Evolutionary conservation across 1,140 invertebrate species (phyloP), one percentile per base, ranked within the genome.

Genomic region (Caenorhabditis inopinata): DNA sequence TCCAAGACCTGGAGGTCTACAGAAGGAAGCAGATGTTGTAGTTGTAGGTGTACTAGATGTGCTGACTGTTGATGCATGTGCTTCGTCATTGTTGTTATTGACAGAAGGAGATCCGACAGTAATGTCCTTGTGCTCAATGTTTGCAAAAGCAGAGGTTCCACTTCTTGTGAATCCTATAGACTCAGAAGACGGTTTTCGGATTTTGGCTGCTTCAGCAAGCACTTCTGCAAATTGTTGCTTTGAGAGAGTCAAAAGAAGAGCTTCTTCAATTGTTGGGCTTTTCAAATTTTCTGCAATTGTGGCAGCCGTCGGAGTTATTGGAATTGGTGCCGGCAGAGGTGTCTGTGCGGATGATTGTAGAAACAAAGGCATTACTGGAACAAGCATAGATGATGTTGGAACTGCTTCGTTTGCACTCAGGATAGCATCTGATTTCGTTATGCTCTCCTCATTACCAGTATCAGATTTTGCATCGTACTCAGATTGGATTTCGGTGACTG

Each of bases 1-100:
- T 48, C 78, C 78, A 21, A 79, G 73, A 29, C 78, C 78, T 7
- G 78, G 78, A 12, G 78, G 78, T 16, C 78, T 58, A 25, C 62
- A 74, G 62, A 79, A 79, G 2, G 78, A 79, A 27, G 58, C 58
- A 21, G 58, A 68, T 42, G 58, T 68, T 42, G 58, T 68, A 2
- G 58, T 68, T 18, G 58, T 68, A n/a, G 58, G 58, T 9, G 58
- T 68, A 27, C 48, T 79, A 23, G 32, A 2, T 18, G 9, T 29
- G 18, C 21, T 47, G 27, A 49, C 18, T 29, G 49, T 32, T 3
- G 49, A 27, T 6, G 27, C 53, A 62, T 32, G n/a, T 47, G 76
- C 32, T 35, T 53, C 53, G 5, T 58, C 49, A 78, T 76, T 76
- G 48, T 76, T 51, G 27, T 76, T 51, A 14, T 23, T 78, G 12